Evolutionary conservation across 2,113 vertebrate species (phyloP).

Genomic region (Ctenomys sociabilis): DNA sequence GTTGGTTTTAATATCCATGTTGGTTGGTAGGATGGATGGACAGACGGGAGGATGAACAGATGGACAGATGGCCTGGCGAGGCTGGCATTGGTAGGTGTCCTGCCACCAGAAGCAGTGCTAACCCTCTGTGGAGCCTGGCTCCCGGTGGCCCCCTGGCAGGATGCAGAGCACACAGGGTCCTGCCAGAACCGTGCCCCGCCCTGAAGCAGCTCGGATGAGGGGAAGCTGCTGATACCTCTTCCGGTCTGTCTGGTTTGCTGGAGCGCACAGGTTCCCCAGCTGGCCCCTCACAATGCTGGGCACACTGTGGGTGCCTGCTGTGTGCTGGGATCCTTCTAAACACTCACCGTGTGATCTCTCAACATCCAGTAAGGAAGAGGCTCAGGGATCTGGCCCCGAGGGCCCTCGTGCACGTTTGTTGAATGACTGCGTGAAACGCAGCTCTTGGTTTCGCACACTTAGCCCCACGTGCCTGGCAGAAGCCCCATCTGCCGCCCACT

Average conservation of each 20-base stretch:
- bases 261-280: not conserved
- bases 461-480: not conserved
- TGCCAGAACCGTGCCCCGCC: not conserved
- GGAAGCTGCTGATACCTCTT: not conserved
- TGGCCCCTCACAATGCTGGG: not conserved
- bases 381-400: not conserved
- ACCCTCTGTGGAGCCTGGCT: not conserved
- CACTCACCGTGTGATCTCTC: not conserved
- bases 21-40: not conserved
- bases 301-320: not conserved
- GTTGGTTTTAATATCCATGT: not conserved
- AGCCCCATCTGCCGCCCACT: not conserved
- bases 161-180: not conserved
- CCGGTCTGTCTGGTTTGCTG: not conserved
- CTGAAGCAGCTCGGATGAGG: fast-evolving
- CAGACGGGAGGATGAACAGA: not conserved
- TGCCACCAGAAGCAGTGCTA: not conserved
- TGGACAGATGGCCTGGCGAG: not conserved
- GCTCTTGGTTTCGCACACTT: not conserved
- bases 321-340: not conserved
- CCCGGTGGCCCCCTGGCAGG: not conserved
- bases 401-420: not conserved
- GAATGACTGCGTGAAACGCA: conserved; percentile 52
- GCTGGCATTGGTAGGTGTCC: not conserved
- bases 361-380: not conserved